Percentiles rank a stretch among this genome's conserved stretches.
Evolutionary conservation across 1,140 invertebrate genomes (phyloP).

Genomic region (Lethrus apterus): DNA sequence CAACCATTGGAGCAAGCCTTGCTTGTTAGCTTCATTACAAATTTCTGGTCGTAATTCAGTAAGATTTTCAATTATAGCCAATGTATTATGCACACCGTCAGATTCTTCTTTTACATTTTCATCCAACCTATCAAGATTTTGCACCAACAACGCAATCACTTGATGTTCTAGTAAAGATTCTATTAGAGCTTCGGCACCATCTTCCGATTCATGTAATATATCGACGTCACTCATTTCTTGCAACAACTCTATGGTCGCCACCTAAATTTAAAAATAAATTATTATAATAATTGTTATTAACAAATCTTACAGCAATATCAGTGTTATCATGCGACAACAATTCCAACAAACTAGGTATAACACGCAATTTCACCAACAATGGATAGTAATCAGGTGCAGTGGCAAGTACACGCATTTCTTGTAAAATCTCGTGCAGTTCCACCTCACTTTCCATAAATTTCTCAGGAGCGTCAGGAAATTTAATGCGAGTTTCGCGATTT

Average conservation of each 20-base stretch:
- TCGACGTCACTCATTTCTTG: constrained; percentile 96
- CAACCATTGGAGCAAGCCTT: constrained; percentile 89
- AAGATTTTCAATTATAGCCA: constrained; percentile 78
- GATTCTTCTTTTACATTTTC: constrained; percentile 91
- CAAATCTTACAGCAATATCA: constrained; percentile 66
- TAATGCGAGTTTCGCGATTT: constrained; percentile 98
- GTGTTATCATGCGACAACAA: constrained; percentile 95
- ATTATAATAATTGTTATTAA: constrained; percentile 5
- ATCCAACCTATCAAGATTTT: constrained; percentile 90
- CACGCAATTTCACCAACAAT: constrained; percentile 79
- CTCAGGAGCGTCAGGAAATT: constrained; percentile 94
- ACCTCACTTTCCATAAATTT: constrained; percentile 99
- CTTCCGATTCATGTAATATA: constrained; percentile 83
- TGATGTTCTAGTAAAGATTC: constrained; percentile 80
- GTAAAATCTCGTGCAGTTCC: constrained; percentile 42
- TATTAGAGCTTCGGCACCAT: constrained; percentile 70
- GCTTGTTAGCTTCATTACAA: constrained; percentile 73
- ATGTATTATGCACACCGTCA: constrained; percentile 93
- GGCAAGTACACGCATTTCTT: constrained; percentile 90
- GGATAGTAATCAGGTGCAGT: constrained; percentile 95
- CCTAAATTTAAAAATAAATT: constrained; percentile 23
- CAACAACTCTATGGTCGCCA: constrained; percentile 37
- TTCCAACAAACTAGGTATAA: constrained; percentile 85
- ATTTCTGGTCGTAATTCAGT: constrained; percentile 86
- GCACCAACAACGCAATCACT: constrained; percentile 82